phyloP scores from a whole-genome alignment of 2,797 vertebrate genomes.

The Dermochelys coriacea region DNA sequence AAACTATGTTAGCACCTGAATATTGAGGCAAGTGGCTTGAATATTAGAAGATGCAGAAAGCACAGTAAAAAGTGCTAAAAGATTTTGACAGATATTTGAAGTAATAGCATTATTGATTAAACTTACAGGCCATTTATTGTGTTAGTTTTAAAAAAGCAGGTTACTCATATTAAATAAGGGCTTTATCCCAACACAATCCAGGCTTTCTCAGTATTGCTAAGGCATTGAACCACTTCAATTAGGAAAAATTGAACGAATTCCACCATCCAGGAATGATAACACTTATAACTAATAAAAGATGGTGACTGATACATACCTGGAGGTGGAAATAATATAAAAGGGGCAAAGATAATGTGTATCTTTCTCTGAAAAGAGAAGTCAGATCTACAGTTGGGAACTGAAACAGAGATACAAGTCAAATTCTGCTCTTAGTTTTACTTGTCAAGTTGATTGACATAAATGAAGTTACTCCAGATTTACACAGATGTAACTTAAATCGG shows the following conservation, averaged over 20 bases:
- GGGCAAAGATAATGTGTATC: neutral
- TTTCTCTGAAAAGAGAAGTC: constrained; percentile 20
- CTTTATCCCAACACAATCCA: neutral
- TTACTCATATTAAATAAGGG: neutral
- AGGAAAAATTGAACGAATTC: neutral
- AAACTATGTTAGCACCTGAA: constrained; percentile 8
- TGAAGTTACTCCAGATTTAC: neutral
- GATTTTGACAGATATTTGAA: constrained; percentile 42
- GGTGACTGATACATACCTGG: constrained; percentile 10
- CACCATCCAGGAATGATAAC: neutral
- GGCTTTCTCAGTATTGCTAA: neutral
- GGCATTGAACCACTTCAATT: neutral
- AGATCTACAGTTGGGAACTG: neutral
- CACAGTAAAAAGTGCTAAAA: neutral
- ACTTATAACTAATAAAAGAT: constrained; percentile 7
- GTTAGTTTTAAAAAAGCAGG: neutral
- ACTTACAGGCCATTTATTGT: neutral
- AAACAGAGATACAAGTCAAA: constrained; percentile 36
- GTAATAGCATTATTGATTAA: constrained; percentile 27
- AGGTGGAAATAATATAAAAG: neutral
- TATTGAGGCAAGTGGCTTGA: constrained; percentile 18
- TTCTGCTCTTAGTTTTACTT: constrained; percentile 19
- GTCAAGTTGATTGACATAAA: constrained; percentile 9
- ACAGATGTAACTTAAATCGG: neutral
- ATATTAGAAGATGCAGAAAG: neutral